Evolutionary conservation across 2,888 invertebrate species (phyloP).

Genomic region (Syritta pipiens): DNA sequence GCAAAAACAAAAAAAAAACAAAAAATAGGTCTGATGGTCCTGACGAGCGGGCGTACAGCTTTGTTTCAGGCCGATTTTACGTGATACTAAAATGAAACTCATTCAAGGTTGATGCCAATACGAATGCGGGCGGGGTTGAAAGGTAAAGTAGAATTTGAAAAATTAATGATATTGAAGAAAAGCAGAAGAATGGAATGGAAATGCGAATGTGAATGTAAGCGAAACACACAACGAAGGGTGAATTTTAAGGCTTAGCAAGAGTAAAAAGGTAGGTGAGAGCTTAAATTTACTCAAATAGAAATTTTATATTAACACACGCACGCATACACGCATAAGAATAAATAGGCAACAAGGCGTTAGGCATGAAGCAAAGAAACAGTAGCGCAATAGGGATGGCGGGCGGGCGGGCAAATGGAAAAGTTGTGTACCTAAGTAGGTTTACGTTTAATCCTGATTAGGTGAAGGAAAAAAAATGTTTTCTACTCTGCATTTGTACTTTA

Average conservation of each 20-base stretch:
- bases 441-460: conserved; percentile 33
- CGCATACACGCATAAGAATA: not conserved
- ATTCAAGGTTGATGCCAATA: conserved; percentile 45
- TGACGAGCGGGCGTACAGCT: no score
- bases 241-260: conserved; percentile 33
- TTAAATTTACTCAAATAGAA: conserved; percentile 32
- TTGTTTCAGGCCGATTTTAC: conserved; percentile 37
- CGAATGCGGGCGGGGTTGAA: not conserved
- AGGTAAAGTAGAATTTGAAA: conserved; percentile 50
- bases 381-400: no score
- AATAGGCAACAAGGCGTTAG: no score
- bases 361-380: no score
- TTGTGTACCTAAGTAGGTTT: conserved; percentile 28
- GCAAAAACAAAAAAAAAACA: conserved; percentile 11
- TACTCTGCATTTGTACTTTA: not conserved
- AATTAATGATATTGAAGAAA: conserved; percentile 48
- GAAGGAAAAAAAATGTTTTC: conserved; percentile 24
- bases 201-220: conserved; percentile 12
- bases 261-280: conserved; percentile 18
- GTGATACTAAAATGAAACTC: conserved; percentile 42
- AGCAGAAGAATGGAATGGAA: conserved; percentile 20
- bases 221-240: conserved; percentile 49
- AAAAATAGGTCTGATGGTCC: conserved; percentile 24
- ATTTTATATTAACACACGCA: conserved; percentile 6
- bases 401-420: conserved; percentile 30